Evolutionary conservation across 2,797 vertebrate species (phyloP), one percentile per base, ranked within the genome.

Genomic region (Clamator glandarius): DNA sequence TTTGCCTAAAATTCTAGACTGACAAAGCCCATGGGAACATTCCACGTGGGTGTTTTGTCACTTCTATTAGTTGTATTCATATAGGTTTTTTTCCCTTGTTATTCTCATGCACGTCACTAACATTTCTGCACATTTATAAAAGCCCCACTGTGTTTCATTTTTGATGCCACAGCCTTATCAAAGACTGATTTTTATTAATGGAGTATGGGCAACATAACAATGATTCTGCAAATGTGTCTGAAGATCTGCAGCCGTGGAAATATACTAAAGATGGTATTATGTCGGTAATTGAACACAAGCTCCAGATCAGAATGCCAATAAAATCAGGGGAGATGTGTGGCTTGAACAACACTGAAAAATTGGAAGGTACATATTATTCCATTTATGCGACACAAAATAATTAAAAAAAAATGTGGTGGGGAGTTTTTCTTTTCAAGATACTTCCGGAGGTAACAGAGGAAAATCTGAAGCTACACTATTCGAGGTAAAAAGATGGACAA

Each of bases 1-100:
- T 85, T 84, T 92, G 10, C 26, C 52, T 46, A 51, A 35, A 62
- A 83, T 80, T 92, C 73, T 66, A 84, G 35, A 57, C 51, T 67
- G 54, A 77, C n/a, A 68, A 80, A 75, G 1, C 57, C 28, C 44
- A 44, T 79, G 64, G 76, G 50, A 76, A 52, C 72, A 59, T 80
- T 84, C 20, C 9, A 23, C 28, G 44, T 6, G 15, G 11, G 28
- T 63, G 19, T 68, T 95, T 81, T 86, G 46, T 87, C 50, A 61
- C 20, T 87, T 68, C 44, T 83, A 11, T 55, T 87, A 54, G 23
- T 39, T 84, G 13, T 18, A 58, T 42, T 69, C 18, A 36, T 80
- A 50, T 16, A 69, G 15, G 28, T 5, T 28, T 28, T 28, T 81
- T 44, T 14, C 19, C 9, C 31, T 62, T 89, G 23, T 55, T 33